Percentiles rank a stretch among this genome's conserved stretches.
These are phyloP conservation scores for Cygnus atratus DNA, from an alignment of 2,113 vertebrate species.

Conservation along the genomic window DNA sequence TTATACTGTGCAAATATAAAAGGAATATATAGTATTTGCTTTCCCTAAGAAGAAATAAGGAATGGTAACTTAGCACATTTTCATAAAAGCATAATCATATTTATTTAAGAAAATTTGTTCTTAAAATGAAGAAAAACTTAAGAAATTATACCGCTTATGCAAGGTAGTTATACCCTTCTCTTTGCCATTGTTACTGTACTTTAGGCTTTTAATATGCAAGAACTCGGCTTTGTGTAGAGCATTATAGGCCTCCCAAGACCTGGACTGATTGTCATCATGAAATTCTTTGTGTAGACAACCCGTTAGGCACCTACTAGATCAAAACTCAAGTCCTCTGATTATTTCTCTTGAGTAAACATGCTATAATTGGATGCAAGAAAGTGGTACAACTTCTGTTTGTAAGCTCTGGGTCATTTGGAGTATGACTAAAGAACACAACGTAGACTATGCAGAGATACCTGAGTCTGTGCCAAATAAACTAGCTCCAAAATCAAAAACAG, in stretches of 20 bases:
- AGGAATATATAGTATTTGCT: neutral
- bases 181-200: neutral
- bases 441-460: neutral
- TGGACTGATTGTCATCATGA: neutral
- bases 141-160: neutral
- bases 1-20: neutral
- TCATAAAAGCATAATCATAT: neutral
- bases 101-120: neutral
- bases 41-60: neutral
- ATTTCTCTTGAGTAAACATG: neutral
- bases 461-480: neutral
- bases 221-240: neutral
- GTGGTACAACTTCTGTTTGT: neutral
- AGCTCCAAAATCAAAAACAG: neutral
- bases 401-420: neutral
- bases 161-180: neutral
- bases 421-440: neutral
- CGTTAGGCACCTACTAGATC: neutral
- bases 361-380: neutral
- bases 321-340: neutral
- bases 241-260: neutral
- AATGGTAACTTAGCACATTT: neutral
- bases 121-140: neutral
- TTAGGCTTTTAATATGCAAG: neutral
- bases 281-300: neutral